Percentiles rank a stretch among this genome's conserved stretches.
phyloP scores from a whole-genome alignment of 2,113 vertebrate genomes.

The Hippopotamus amphibius region DNA sequence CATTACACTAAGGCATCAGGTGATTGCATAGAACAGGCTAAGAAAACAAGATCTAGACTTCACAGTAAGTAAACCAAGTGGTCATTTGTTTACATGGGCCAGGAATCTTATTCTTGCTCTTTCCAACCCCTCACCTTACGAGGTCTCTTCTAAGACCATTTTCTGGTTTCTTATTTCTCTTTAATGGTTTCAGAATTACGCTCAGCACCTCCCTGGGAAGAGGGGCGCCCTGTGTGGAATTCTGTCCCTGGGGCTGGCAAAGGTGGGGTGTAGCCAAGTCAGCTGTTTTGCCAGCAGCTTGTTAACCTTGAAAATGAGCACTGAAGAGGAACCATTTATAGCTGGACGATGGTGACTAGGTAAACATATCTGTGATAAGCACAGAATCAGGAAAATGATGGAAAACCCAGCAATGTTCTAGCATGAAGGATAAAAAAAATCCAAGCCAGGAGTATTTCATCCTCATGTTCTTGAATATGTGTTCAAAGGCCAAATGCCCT shows the following conservation, averaged over 20 bases:
- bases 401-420: not conserved
- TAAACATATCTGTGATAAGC: not conserved
- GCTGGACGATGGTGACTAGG: too few relatives aligned
- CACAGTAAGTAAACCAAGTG: not conserved
- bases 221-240: not conserved
- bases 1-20: not conserved
- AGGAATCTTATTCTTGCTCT: not conserved
- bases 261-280: not conserved
- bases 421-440: not conserved
- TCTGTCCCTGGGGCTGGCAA: not conserved
- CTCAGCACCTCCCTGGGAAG: not conserved
- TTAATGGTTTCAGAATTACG: not conserved
- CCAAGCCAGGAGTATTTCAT: not conserved
- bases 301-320: not conserved
- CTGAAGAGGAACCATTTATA: not conserved
- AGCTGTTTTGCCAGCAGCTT: not conserved
- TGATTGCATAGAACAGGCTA: accelerated
- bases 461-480: not conserved
- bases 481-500: not conserved
- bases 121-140: not conserved
- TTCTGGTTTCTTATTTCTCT: not conserved
- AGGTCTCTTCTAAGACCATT: not conserved
- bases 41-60: not conserved
- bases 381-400: constrained; percentile 1
- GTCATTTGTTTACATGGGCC: accelerated